Percentiles rank a stretch among this genome's conserved stretches.
These are phyloP conservation scores for Aphidius colemani DNA, from an alignment of 2,888 invertebrate species.

Conservation along the genomic window DNA sequence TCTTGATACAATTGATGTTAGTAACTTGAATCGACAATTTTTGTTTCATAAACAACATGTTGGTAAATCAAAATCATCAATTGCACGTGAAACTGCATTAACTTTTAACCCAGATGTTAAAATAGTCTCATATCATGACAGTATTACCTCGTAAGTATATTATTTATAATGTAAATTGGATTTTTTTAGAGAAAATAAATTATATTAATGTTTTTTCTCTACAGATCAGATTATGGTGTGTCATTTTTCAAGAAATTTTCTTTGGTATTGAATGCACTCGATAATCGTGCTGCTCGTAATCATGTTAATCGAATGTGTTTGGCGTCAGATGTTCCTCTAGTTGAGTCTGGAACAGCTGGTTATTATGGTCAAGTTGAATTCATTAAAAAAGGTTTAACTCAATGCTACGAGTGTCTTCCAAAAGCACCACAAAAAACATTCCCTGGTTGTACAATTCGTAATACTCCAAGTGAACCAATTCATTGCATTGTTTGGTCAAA, in stretches of 20 bases:
- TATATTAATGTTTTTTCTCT: constrained; percentile 40
- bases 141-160: constrained; percentile 79
- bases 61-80: constrained; percentile 93
- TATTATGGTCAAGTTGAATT: constrained; percentile 95
- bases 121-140: constrained; percentile 90
- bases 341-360: constrained; percentile 97
- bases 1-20: constrained; percentile 98
- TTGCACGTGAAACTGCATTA: constrained; percentile 87
- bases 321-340: constrained; percentile 88
- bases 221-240: constrained; percentile 84
- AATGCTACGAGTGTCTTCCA: constrained; percentile 96
- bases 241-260: constrained; percentile 90
- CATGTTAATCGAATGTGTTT: constrained; percentile 99
- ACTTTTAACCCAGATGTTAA: constrained; percentile 86
- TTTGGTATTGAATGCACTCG: constrained; percentile 94
- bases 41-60: constrained; percentile 98
- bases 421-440: constrained; percentile 90
- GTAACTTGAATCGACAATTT: constrained; percentile 98
- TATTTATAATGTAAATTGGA: constrained; percentile 13
- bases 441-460: constrained; percentile 98
- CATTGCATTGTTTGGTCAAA: constrained; percentile 99
- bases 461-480: constrained; percentile 98
- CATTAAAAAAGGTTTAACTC: constrained; percentile 83
- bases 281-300: constrained; percentile 94
- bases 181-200: not conserved